Evolutionary conservation across 1,140 invertebrate species (phyloP), one percentile per base, ranked within the genome.

Genomic region (Coptotermes formosanus): DNA sequence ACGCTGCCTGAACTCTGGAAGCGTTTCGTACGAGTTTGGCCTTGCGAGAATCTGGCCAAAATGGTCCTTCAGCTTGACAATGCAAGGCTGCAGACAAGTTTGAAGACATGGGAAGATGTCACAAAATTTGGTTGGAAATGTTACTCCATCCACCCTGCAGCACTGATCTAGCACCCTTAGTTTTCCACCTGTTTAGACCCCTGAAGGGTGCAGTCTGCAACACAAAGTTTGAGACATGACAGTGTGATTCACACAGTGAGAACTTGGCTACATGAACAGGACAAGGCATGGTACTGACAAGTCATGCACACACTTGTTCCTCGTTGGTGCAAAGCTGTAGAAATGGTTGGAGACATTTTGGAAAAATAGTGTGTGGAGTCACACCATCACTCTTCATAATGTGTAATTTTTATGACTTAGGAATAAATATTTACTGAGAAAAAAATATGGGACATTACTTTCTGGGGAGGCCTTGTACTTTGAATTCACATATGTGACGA

Each of bases 81-180:
- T 44, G 55, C 83, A 48, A 21, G 32, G 4, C 43, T 48, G 9
- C 84, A 85, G 11, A 84, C 9, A 75, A 48, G 84, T 55, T 48
- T 59, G 64, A n/a, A 48, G 11, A 55, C 38, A 6, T n/a, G 64
- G 11, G 84, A 85, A 38, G 30, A 8, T 3, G 4, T 85, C 25
- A 59, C 30, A 30, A 85, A 85, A 82, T n/a, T 32, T 30, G 81
- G n/a, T 82, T 82, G 81, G 81, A 82, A 30, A 16, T 82, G 16
- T 82, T n/a, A 82, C 21, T 2, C 81, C 81, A 30, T 82, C n/a
- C 81, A 82, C 21, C 81, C 81, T 82, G 32, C 2, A 82, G 81
- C 11, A 6, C 12, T n/a, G 81, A 43, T 43, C 81, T 82, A 82
- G n/a, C n/a, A 25, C n/a, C 8, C n/a, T 4, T n/a, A 0, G n/a